These are phyloP conservation scores for Notothenia rossii DNA, from an alignment of 2,113 vertebrate species.

Conservation along the genomic window DNA sequence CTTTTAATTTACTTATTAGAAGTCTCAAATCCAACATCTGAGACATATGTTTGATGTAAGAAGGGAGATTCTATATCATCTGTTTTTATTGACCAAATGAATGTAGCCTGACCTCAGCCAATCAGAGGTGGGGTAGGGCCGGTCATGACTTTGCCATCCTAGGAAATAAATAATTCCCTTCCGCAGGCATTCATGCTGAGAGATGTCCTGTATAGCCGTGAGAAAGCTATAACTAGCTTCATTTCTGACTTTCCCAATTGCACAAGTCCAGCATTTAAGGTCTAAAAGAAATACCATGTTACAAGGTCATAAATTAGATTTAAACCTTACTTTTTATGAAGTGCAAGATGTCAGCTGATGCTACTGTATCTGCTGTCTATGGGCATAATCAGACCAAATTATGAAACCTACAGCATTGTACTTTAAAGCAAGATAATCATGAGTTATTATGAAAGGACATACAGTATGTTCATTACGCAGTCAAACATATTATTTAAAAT, in stretches of 20 bases:
- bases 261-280: background rate
- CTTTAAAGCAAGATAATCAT: background rate
- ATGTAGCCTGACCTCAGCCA: too few relatives aligned
- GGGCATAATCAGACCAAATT: background rate
- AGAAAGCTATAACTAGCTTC: background rate
- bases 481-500: too few relatives aligned
- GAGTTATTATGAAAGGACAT: background rate
- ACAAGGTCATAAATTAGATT: background rate
- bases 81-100: too few relatives aligned
- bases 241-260: background rate
- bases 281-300: background rate
- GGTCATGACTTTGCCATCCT: too few relatives aligned
- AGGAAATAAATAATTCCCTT: too few relatives aligned
- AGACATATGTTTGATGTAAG: background rate
- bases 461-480: too few relatives aligned
- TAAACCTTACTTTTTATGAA: background rate
- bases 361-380: background rate
- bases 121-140: too few relatives aligned
- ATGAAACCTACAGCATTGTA: background rate
- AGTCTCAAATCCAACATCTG: background rate
- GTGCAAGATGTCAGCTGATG: background rate
- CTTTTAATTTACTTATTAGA: background rate
- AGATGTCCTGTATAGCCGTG: too few relatives aligned
- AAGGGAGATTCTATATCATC: too few relatives aligned
- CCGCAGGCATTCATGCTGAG: too few relatives aligned